Evolutionary conservation across 2,888 invertebrate species (phyloP).

Genomic region (Nomada fucata): DNA sequence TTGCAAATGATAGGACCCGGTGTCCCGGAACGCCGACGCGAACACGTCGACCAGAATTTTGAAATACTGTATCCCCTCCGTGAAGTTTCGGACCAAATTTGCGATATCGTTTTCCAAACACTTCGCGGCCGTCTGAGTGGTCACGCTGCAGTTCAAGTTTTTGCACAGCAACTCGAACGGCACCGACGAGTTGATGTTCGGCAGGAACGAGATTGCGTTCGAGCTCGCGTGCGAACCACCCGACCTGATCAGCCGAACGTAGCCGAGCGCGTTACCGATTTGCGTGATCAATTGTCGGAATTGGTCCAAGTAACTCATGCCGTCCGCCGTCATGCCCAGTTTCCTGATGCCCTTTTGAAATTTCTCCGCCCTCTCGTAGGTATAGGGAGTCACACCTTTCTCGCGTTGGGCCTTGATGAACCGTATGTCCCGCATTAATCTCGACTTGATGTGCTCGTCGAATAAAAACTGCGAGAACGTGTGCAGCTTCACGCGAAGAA

Average conservation of each 20-base stretch:
- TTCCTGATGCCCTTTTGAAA: slow-evolving; percentile 96
- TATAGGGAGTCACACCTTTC: slow-evolving; percentile 89
- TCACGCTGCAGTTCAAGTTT: slow-evolving; percentile 86
- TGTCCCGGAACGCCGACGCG: slow-evolving; percentile 93
- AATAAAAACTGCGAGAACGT: slow-evolving; percentile 98
- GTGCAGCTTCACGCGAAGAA: slow-evolving; percentile 95
- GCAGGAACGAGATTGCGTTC: slow-evolving; percentile 95
- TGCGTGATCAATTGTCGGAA: slow-evolving; percentile 96
- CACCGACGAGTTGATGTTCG: slow-evolving; percentile 88
- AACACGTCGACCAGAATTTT: slow-evolving; percentile 96
- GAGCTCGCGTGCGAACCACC: slow-evolving; percentile 97
- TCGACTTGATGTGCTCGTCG: slow-evolving; percentile 98
- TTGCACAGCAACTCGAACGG: slow-evolving; percentile 88
- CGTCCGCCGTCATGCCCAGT: slow-evolving; percentile 92
- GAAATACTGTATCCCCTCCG: slow-evolving; percentile 95
- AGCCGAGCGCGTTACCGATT: slow-evolving; percentile 98
- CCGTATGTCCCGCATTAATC: slow-evolving; percentile 94
- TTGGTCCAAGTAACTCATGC: slow-evolving; percentile 95
- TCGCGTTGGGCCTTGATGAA: slow-evolving; percentile 89
- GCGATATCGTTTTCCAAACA: slow-evolving; percentile 92
- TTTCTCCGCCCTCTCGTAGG: slow-evolving; percentile 96
- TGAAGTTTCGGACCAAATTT: slow-evolving; percentile 92
- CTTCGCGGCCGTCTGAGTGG: slow-evolving; percentile 88
- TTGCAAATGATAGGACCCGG: slow-evolving; percentile 94
- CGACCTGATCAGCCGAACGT: slow-evolving; percentile 96